Evolutionary conservation across 2,888 invertebrate species (phyloP).

Genomic region (Magallana nippona): DNA sequence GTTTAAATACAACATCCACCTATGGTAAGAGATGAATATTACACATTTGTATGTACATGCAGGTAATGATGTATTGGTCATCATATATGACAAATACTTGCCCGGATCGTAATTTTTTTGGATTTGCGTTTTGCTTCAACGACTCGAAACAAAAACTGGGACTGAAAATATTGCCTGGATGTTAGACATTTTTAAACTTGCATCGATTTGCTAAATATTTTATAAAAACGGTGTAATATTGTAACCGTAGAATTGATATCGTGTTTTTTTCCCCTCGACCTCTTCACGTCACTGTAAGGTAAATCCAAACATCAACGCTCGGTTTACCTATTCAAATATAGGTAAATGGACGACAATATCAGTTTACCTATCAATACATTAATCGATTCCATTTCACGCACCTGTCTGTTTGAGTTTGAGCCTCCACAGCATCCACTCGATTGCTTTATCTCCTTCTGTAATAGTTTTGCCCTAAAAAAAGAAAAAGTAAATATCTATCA

Average conservation of each 20-base stretch:
- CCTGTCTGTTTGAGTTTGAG: conserved; percentile 10
- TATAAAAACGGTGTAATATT: too few species aligned
- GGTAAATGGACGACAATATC: too few species aligned
- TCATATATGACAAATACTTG: not conserved
- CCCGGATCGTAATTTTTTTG: not conserved
- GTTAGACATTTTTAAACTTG: not conserved
- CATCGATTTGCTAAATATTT: too few species aligned
- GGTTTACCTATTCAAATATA: too few species aligned
- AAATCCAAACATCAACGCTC: too few species aligned
- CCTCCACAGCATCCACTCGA: conserved; percentile 37
- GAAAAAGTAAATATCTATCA: not conserved
- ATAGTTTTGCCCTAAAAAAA: conserved; percentile 46
- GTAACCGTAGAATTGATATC: too few species aligned
- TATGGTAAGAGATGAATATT: too few species aligned
- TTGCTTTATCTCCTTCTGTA: conserved; percentile 42
- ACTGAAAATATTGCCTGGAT: not conserved
- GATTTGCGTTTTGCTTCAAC: not conserved
- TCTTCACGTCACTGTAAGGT: too few species aligned
- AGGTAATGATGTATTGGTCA: not conserved
- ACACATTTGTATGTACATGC: not conserved
- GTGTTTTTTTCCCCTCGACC: too few species aligned
- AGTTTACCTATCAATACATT: too few species aligned
- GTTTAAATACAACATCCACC: too few species aligned
- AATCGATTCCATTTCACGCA: not conserved
- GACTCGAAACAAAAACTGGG: not conserved